Conservation (phyloP, 2,797 vertebrate genomes). For the Vespertilio murinus region DNA sequence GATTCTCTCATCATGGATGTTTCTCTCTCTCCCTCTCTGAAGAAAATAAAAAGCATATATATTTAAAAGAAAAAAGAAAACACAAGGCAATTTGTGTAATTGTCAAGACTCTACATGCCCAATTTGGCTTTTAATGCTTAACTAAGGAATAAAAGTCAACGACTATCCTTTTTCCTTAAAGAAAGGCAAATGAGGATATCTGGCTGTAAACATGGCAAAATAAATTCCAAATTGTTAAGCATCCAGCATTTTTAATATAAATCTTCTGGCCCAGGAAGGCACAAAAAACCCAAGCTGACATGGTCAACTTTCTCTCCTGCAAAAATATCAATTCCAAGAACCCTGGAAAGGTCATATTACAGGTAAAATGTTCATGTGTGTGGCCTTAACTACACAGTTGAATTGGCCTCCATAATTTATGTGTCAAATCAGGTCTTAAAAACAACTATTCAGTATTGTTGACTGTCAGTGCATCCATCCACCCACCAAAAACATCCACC, state of each 20-base stretch:
- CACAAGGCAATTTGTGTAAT: slow-evolving; percentile 26
- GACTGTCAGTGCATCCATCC: not conserved
- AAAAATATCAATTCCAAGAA: not conserved
- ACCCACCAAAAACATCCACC: not conserved
- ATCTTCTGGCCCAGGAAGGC: slow-evolving; percentile 5
- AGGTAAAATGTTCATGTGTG: not conserved
- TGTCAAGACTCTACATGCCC: slow-evolving; percentile 44
- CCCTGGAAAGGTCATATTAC: not conserved
- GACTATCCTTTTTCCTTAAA: slow-evolving; percentile 48
- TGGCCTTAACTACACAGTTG: not conserved
- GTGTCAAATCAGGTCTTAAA: not conserved
- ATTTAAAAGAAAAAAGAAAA: slow-evolving; percentile 11
- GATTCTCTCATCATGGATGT: too few species aligned
- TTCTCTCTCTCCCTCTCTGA: too few species aligned
- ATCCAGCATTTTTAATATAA: not conserved
- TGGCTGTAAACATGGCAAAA: slow-evolving; percentile 42
- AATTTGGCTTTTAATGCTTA: slow-evolving; percentile 56
- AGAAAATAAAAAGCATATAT: too few species aligned
- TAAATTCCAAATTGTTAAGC: slow-evolving; percentile 36
- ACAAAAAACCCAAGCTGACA: not conserved
- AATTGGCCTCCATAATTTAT: not conserved
- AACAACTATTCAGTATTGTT: not conserved
- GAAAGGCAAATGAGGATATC: slow-evolving; percentile 37
- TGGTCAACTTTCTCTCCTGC: not conserved
- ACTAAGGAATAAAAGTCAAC: slow-evolving; percentile 27